A percentile compares a stretch with the other conserved stretches of the same genome.
phyloP scores from a whole-genome alignment of 2,888 invertebrate species.

The Norana najaformis region DNA sequence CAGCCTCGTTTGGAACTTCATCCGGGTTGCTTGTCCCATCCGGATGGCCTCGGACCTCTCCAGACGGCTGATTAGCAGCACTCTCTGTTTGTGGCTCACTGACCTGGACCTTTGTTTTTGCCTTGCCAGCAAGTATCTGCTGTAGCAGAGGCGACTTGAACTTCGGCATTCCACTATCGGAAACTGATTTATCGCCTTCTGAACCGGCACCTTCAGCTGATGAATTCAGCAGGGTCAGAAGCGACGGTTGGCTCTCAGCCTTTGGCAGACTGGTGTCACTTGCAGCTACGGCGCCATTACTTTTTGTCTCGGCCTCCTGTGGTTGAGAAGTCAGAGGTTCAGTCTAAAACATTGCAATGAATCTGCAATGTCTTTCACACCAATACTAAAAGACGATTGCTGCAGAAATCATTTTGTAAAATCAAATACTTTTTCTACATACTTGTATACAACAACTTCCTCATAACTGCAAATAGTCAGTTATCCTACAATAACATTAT shows the following conservation, averaged over 20 bases:
- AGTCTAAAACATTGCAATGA: not conserved
- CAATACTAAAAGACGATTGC: not conserved
- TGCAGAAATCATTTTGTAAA: not conserved
- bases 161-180: constrained; percentile 34
- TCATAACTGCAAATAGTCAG: not conserved
- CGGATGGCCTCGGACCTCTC: not conserved
- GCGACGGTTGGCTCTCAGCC: not conserved
- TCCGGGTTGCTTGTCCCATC: not conserved
- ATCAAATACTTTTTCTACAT: not conserved
- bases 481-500: not conserved
- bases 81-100: not conserved
- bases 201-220: not conserved
- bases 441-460: not conserved
- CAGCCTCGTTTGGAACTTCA: not conserved
- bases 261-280: not conserved
- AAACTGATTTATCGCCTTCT: not conserved
- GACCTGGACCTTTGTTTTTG: not conserved
- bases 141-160: constrained; percentile 41
- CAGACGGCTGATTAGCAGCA: not conserved
- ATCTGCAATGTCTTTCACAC: not conserved
- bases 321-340: not conserved
- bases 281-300: not conserved
- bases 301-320: not conserved
- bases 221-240: not conserved
- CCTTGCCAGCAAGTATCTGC: constrained; percentile 38